Percentiles rank a stretch among this genome's conserved stretches.
phyloP scores from a whole-genome alignment of 2,113 vertebrate genomes.

The Pelodiscus sinensis region DNA sequence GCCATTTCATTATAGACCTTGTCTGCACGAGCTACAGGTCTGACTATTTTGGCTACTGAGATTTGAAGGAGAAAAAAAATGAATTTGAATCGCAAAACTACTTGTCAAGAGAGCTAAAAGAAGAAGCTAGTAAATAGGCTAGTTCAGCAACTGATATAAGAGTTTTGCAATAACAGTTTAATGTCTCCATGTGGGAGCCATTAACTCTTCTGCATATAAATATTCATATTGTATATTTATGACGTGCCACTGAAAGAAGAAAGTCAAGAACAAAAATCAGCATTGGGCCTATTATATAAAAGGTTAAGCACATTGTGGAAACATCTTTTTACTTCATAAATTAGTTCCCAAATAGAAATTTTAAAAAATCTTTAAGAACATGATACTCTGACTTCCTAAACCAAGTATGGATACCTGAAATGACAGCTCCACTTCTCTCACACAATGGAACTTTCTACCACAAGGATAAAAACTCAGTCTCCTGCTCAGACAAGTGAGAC shows the following conservation, averaged over 20 bases:
- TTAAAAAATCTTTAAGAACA: neutral
- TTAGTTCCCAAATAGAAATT: neutral
- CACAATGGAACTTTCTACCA: neutral
- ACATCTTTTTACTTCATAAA: neutral
- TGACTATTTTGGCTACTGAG: conserved; percentile 45
- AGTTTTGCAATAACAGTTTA: neutral
- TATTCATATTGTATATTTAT: conserved; percentile 16
- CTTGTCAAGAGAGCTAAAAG: conserved; percentile 46
- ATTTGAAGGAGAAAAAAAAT: conserved; percentile 41
- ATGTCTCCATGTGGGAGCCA: neutral
- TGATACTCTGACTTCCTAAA: neutral
- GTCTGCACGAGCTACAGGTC: conserved; percentile 20
- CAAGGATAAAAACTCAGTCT: neutral
- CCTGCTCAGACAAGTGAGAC: neutral
- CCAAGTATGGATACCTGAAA: neutral
- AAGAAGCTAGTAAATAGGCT: conserved; percentile 15
- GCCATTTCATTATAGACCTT: conserved; percentile 27
- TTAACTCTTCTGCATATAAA: neutral
- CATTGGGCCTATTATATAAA: neutral
- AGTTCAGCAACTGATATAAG: neutral
- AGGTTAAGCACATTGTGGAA: neutral
- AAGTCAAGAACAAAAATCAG: neutral
- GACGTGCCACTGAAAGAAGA: neutral
- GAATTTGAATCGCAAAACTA: conserved; percentile 27
- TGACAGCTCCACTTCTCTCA: neutral